Evolutionary conservation across 2,888 invertebrate species (phyloP), one percentile per base, ranked within the genome.

Genomic region (Thecocarcelia acutangulata): DNA sequence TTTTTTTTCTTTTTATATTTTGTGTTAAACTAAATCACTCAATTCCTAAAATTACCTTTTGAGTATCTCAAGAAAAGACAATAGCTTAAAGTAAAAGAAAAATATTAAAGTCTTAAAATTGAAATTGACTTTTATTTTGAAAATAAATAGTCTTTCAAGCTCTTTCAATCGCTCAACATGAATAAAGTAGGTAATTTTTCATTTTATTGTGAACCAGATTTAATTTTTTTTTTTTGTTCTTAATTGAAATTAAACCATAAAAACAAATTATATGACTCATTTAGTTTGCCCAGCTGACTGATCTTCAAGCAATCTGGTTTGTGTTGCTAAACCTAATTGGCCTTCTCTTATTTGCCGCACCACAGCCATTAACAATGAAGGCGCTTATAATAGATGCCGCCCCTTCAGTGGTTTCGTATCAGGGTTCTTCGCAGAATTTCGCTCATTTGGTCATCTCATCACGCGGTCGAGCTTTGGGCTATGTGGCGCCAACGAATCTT

Each of bases 371-470:
- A 13, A 56, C 59, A 63, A 28, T 1, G 37, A 37, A 84, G 5
- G 74, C 76, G 33, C 73, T 89, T 72, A 77, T 87, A 42, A 88
- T 89, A 37, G 89, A 88, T 37, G 83, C 87, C 9, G 88, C 88
- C 0, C 88, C 88, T 0, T 88, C 88, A 15, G 87, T 88, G 19
- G 88, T 88, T 75, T 85, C 88, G 40, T 89, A 89, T 77, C 88
- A 89, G 82, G 88, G 88, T n/a, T 88, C 89, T 3, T 87, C 88
- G 2, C 88, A 88, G 59, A 84, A 88, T 8, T 87, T 87, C 70
- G 87, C 89, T n/a, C 87, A 88, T 33, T 87, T 89, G 28, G 89
- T 89, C 1, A 87, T 89, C 6, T 88, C 88, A 19, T 89, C 88
- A n/a, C 89, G 89, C 86, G 88, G 88, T 9, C 87, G 88, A 15